Base-by-base conservation (phyloP, 2,113 vertebrate genomes). In the Sminthopsis crassicaudata region DNA sequence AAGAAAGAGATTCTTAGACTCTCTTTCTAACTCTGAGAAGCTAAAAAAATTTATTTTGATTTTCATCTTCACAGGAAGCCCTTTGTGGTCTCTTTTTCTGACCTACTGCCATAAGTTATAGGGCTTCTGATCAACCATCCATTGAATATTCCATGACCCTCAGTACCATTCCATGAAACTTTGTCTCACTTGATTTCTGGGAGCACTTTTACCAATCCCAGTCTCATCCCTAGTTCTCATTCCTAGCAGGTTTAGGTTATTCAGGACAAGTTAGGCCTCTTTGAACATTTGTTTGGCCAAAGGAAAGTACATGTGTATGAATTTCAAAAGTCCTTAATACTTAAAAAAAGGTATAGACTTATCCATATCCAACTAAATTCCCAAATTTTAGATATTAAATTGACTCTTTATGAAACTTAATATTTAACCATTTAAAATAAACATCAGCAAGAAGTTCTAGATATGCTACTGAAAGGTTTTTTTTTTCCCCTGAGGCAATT, bases 361-460 rank as follows among this genome's bases (percentile, higher is more conserved):
- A 55, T 24, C 89, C 42, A 89, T 48, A 48, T 23, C 27, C 36
- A 27, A 19, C 36, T 8, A 26, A 84, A 53, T 53, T 53, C 27
- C 25, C 53, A 30, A 4, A 19, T 88, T 93, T 93, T 92, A 90
- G 50, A 92, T 30, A 23, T 36, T 23, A 1, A 48, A n/a, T 54
- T 84, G 46, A 54, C 50, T 84, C 67, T 42, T 95, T 23, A 25
- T 9, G 36, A 42, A 50, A 19, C 16, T 84, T n/a, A 42, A 22
- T 84, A 42, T 84, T 42, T 84, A 84, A 23, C 90, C 89, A 57
- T 46, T 36, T 42, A 48, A 94, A 95, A 57, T 30, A 76, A 92
- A 67, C 93, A 14, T 42, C 9, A 23, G 48, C 0, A 8, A 48
- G 96, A 97, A 46, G n/a, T 22, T 50, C n/a, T 53, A 46, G 8